Evolutionary conservation across 2,113 vertebrate species (phyloP).

Genomic region (Ondatra zibethicus): DNA sequence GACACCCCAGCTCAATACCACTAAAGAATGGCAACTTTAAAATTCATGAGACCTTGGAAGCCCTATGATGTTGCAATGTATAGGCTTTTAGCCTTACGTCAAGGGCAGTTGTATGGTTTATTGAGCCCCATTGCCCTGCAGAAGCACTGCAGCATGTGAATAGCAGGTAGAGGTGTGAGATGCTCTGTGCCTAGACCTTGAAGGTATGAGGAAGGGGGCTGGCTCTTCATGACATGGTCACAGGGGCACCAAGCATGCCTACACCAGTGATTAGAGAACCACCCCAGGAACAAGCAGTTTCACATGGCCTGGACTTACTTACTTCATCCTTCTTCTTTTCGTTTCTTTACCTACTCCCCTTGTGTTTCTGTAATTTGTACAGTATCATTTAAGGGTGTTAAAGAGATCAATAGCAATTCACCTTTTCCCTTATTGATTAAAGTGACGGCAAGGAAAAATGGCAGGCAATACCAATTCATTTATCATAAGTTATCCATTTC

Average conservation of each 20-base stretch:
- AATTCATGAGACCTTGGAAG: not conserved
- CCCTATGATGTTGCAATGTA: not conserved
- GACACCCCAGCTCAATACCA: not conserved
- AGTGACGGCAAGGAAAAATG: slow-evolving; percentile 74
- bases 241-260: not conserved
- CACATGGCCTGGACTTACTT: not conserved
- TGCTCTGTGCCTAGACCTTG: not conserved
- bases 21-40: slow-evolving; percentile 6
- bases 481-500: slow-evolving; percentile 62
- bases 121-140: not conserved
- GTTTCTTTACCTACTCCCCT: not conserved
- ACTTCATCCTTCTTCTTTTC: slow-evolving; percentile 35
- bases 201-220: not conserved
- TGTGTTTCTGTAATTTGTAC: slow-evolving; percentile 76
- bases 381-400: slow-evolving; percentile 69
- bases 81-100: not conserved
- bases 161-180: not conserved
- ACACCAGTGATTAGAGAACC: not conserved
- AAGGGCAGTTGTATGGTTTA: not conserved
- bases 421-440: slow-evolving; percentile 84
- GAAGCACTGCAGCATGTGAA: not conserved
- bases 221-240: not conserved
- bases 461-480: slow-evolving; percentile 66
- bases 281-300: not conserved
- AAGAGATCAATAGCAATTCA: slow-evolving; percentile 83